Evolutionary conservation across 2,797 vertebrate genomes (phyloP).

Genomic region (Semaprochilodus insignis): DNA sequence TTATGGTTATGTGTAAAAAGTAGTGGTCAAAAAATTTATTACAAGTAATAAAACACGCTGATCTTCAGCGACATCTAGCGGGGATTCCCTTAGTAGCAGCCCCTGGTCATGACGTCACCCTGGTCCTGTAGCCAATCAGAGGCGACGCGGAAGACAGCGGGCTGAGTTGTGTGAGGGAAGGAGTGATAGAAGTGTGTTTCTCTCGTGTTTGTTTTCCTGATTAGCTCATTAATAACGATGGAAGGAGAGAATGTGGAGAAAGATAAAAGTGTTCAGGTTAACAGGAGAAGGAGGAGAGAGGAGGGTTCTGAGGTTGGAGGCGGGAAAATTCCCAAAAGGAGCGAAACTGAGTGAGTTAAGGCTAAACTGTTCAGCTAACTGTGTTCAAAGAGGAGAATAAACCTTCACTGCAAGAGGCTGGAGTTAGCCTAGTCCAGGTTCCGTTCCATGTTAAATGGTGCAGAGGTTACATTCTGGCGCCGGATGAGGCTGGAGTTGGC

Average conservation of each 20-base stretch:
- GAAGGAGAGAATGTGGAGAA: neutral
- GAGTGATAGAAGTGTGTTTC: neutral
- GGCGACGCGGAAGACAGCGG: neutral
- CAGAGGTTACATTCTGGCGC: too few relatives aligned
- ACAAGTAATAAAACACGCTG: neutral
- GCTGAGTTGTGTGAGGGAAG: neutral
- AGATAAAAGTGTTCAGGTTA: neutral
- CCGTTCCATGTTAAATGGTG: too few relatives aligned
- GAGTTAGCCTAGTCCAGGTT: too few relatives aligned
- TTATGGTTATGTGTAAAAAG: too few relatives aligned
- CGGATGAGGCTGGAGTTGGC: too few relatives aligned
- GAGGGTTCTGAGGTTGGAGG: neutral
- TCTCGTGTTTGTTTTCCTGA: too few relatives aligned
- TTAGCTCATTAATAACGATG: neutral
- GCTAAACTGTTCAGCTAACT: too few relatives aligned
- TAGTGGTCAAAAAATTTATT: neutral
- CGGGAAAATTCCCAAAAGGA: neutral
- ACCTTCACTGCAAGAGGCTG: too few relatives aligned
- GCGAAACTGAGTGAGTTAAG: constrained; percentile 12
- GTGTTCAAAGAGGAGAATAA: too few relatives aligned
- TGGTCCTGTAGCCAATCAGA: neutral
- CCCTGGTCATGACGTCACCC: too few relatives aligned
- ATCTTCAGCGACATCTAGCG: neutral
- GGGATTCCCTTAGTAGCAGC: neutral
- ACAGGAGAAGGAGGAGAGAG: constrained; percentile 1